Percentiles rank a stretch among this genome's conserved stretches.
These are phyloP conservation scores for Nanorana parkeri DNA, from an alignment of 2,113 vertebrate species.

Conservation along the genomic window DNA sequence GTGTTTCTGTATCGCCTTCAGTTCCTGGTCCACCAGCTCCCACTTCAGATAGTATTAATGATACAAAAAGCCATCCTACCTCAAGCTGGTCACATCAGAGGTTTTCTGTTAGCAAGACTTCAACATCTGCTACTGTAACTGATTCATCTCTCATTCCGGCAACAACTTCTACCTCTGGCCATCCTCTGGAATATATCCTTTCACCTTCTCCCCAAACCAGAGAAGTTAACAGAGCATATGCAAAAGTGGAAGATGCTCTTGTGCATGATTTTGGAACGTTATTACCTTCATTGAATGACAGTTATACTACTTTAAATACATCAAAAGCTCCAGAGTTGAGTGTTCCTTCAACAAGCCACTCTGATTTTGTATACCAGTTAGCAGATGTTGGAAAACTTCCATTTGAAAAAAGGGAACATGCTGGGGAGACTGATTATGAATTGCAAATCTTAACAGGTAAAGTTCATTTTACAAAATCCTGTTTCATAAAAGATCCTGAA, in stretches of 20 bases:
- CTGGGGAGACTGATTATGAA: background rate
- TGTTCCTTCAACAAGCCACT: background rate
- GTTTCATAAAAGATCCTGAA: background rate
- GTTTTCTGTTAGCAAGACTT: background rate
- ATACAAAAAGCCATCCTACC: background rate
- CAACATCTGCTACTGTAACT: background rate
- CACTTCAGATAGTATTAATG: background rate
- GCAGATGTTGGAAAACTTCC: background rate
- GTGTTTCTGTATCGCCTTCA: constrained; percentile 12
- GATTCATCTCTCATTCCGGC: background rate
- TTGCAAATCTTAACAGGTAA: background rate
- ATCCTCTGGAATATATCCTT: background rate
- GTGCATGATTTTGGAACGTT: background rate
- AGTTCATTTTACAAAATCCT: background rate
- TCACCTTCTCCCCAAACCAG: background rate
- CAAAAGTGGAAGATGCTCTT: background rate
- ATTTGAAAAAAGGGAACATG: background rate
- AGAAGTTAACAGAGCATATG: background rate
- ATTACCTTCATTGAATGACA: background rate
- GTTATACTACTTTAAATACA: background rate
- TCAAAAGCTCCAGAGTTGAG: background rate
- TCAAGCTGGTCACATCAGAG: background rate
- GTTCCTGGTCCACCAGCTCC: background rate
- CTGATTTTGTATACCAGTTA: background rate
- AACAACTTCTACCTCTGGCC: background rate